Base-by-base conservation (phyloP, 2,888 invertebrate species). In the Ectemnius continuus region DNA sequence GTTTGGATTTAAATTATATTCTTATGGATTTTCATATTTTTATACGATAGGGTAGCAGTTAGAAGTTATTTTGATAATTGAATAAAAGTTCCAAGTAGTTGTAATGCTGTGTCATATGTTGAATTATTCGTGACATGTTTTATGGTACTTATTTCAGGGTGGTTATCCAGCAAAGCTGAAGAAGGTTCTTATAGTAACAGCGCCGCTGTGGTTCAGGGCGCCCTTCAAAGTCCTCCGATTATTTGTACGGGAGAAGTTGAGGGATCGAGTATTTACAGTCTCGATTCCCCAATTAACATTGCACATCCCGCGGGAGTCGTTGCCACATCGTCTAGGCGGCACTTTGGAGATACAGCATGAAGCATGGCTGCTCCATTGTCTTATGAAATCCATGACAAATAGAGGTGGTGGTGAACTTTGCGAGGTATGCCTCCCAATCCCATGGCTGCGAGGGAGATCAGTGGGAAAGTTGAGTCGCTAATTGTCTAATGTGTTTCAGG, bases 171-270 rank as follows among this genome's bases (percentile, higher is more conserved):
- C 99, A 36, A 96, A 98, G 88, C 92, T 99, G 89, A 98, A 98
- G 92, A 98, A 98, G 92, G 98, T 99, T 82, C 92, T 99, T 78
- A 98, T 99, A 89, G 98, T 98, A 85, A 98, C 98, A 78, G 98
- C 99, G 61, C 99, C 99, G 67, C 92, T 99, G 89, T 99, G 99
- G 99, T 99, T 99, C 92, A 98, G 98, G 92, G 98, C 98, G 73
- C 98, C 99, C 0, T 99, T 98, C 92, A 97, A 97, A 90, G 97
- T 99, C 88, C 93, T 99, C 67, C 94, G 98, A 67, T 92, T 99
- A 85, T 99, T 99, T 92, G 98, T 99, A 70, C 93, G 98, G 77
- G 98, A 99, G 92, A 99, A 99, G 92, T 92, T 99, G 84, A 94
- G 98, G 81, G 98, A 99, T 91, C 94, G 99, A 87, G 99, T 99